Evolutionary conservation across 1,140 invertebrate genomes (phyloP).

Genomic region (Solenopsis invicta): DNA sequence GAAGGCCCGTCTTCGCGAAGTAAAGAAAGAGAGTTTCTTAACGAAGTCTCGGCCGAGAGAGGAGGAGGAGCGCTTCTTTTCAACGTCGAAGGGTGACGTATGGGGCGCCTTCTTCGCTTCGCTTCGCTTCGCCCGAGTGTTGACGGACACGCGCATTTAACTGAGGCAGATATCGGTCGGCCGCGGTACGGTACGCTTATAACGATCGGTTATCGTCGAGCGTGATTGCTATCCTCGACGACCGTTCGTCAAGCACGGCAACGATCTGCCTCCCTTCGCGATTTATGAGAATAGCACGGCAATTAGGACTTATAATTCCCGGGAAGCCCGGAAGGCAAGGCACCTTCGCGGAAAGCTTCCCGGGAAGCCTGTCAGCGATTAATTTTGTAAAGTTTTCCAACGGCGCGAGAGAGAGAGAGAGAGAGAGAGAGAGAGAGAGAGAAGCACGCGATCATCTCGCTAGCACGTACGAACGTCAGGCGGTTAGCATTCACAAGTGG

Average conservation of each 20-base stretch:
- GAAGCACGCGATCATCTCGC: not conserved
- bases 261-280: conserved; percentile 4
- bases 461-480: not conserved
- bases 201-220: conserved; percentile 54
- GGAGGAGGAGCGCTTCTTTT: conserved; percentile 37
- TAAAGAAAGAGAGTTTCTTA: conserved; percentile 41
- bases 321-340: not conserved
- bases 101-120: not conserved
- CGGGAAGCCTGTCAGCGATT: not conserved
- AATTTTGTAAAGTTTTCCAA: conserved; percentile 4
- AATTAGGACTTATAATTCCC: not conserved
- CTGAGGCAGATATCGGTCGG: not conserved
- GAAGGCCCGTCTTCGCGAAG: conserved; percentile 35
- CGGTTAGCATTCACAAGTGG: not conserved
- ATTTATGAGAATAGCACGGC: conserved; percentile 42
- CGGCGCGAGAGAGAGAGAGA: not conserved
- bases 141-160: conserved; percentile 49
- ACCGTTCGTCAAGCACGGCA: conserved; percentile 13
- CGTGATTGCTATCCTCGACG: conserved; percentile 41
- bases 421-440: too few relatives aligned
- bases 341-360: not conserved
- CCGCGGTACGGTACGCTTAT: not conserved
- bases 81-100: conserved; percentile 17
- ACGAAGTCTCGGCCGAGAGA: conserved; percentile 14
- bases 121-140: not conserved